Evolutionary conservation across 1,140 invertebrate genomes (phyloP).

Genomic region (Drosophila biarmipes): DNA sequence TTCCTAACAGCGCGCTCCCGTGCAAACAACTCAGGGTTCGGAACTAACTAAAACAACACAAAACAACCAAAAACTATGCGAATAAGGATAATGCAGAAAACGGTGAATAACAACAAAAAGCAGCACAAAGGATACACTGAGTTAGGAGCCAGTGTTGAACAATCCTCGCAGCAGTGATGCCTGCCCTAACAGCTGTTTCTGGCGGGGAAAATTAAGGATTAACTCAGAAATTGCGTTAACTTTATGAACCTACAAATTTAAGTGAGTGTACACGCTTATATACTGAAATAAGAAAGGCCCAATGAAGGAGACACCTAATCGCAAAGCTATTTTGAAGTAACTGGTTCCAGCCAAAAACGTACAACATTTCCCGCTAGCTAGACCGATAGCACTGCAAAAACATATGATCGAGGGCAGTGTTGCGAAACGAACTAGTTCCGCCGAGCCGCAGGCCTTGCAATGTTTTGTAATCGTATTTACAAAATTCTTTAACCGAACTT

Average conservation of each 20-base stretch:
- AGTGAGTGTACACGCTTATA: too few relatives aligned
- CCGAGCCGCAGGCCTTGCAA: slow-evolving; percentile 16
- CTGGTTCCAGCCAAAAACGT: too few relatives aligned
- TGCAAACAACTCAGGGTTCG: slow-evolving; percentile 26
- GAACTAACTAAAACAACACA: slow-evolving; percentile 39
- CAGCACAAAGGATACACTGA: slow-evolving; percentile 41
- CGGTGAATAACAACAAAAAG: slow-evolving; percentile 43
- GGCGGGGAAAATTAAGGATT: background rate
- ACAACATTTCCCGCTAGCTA: background rate
- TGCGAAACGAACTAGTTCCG: slow-evolving; percentile 27
- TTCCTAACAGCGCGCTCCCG: background rate
- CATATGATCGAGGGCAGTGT: slow-evolving; percentile 6
- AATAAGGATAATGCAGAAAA: slow-evolving; percentile 46
- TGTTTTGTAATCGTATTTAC: slow-evolving; percentile 55
- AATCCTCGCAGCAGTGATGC: background rate
- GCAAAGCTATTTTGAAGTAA: too few relatives aligned
- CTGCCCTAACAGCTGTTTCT: slow-evolving; percentile 2
- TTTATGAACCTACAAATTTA: background rate
- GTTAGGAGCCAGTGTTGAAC: slow-evolving; percentile 10
- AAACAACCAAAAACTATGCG: slow-evolving; percentile 47
- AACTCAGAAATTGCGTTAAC: background rate
- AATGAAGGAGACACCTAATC: too few relatives aligned
- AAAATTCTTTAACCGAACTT: slow-evolving; percentile 26
- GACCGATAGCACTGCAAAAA: background rate
- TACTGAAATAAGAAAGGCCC: too few relatives aligned